Evolutionary conservation across 2,888 invertebrate species (phyloP).

Genomic region (Gandaritis pyraliata): DNA sequence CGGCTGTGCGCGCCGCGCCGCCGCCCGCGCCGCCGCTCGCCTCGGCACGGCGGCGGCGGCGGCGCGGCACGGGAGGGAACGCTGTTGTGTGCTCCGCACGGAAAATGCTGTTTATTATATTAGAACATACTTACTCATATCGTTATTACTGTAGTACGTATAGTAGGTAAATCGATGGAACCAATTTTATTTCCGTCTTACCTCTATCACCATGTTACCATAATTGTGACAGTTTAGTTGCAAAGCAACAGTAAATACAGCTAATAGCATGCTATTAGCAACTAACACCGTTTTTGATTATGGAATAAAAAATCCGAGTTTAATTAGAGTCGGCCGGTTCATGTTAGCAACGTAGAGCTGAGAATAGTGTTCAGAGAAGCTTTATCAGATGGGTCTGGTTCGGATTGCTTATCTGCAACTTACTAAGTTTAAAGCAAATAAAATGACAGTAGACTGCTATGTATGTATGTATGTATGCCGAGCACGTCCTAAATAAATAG

Average conservation of each 20-base stretch:
- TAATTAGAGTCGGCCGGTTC: no score
- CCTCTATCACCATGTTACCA: no score
- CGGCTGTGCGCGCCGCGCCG: constrained; percentile 1
- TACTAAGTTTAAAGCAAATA: constrained; percentile 38
- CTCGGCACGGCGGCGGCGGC: not conserved
- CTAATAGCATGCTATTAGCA: no score
- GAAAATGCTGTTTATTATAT: not conserved
- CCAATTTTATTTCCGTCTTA: no score
- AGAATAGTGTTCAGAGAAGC: constrained; percentile 14
- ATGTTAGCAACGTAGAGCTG: not conserved
- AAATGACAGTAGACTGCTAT: constrained; percentile 14
- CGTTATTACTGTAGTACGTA: no score
- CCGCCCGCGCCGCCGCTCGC: constrained; percentile 1
- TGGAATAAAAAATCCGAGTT: no score
- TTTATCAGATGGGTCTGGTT: constrained; percentile 34
- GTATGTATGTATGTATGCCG: constrained; percentile 22
- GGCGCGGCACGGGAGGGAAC: constrained; percentile 9
- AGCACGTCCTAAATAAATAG: constrained; percentile 46
- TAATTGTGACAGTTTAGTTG: no score
- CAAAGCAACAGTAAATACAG: no score
- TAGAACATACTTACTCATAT: no score
- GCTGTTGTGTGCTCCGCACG: constrained; percentile 12
- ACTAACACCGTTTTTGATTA: no score
- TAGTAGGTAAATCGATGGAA: no score
- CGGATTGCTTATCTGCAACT: constrained; percentile 40